Percentiles rank a stretch among this genome's conserved stretches.
phyloP scores from a whole-genome alignment of 2,113 vertebrate genomes.

The Hemibagrus wyckioides region DNA sequence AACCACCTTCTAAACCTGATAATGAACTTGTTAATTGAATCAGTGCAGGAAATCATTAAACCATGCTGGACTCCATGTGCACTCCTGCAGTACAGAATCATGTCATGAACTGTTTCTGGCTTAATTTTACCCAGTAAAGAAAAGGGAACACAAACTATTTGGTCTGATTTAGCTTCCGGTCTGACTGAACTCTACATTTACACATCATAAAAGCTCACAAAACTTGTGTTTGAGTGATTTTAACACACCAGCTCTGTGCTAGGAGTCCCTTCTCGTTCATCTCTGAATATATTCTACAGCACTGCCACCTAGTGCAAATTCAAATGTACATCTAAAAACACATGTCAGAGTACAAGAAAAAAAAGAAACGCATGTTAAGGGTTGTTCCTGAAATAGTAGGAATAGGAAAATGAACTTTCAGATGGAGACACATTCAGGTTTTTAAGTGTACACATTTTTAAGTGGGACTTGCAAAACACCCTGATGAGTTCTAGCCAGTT shows the following conservation, averaged over 20 bases:
- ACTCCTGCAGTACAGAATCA: not conserved
- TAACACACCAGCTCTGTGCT: not conserved
- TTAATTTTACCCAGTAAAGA: slow-evolving; percentile 7
- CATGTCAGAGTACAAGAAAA: not conserved
- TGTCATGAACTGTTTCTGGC: not conserved
- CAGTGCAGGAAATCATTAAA: not conserved
- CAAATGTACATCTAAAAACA: not conserved
- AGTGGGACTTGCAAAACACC: not conserved
- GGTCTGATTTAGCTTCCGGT: not conserved
- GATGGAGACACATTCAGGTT: not conserved
- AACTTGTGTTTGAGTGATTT: not conserved
- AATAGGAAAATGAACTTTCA: no score
- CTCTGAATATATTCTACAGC: slow-evolving; percentile 3
- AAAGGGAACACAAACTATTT: not conserved
- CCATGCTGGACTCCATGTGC: not conserved
- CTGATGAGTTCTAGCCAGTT: not conserved
- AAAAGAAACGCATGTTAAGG: not conserved
- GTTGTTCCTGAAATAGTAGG: not conserved
- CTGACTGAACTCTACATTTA: not conserved
- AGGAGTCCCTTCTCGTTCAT: not conserved
- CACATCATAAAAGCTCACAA: not conserved
- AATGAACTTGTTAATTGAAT: not conserved
- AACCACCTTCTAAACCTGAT: not conserved
- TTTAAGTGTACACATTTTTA: not conserved
- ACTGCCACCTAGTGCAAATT: slow-evolving; percentile 43